Conservation (phyloP, 1,140 invertebrate genomes). For the Zaprionus tsacasi region DNA sequence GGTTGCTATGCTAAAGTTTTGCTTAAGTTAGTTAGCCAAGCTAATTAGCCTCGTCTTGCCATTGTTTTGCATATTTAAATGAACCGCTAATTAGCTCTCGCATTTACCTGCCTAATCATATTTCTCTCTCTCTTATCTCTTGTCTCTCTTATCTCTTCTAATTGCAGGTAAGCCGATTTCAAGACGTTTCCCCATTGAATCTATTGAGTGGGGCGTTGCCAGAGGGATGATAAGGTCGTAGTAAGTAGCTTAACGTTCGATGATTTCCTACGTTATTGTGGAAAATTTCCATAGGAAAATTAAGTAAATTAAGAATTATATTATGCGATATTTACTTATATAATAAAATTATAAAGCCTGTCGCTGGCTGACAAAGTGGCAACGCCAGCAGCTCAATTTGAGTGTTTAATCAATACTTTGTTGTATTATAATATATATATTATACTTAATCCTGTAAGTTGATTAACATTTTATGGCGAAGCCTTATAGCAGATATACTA, state of each 20-base stretch:
- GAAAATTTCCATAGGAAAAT: neutral
- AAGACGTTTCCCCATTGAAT: conserved; percentile 39
- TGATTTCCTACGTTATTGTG: neutral
- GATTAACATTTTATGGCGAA: conserved; percentile 5
- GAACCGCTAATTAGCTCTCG: conserved; percentile 60
- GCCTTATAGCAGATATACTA: neutral
- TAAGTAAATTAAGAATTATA: conserved; percentile 1
- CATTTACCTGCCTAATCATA: conserved; percentile 35
- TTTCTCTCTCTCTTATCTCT: conserved; percentile 49
- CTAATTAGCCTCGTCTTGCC: conserved; percentile 28
- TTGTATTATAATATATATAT: neutral
- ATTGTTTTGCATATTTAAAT: conserved; percentile 61
- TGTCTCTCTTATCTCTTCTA: conserved; percentile 54
- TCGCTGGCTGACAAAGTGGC: neutral
- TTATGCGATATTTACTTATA: neutral
- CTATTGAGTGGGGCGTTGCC: conserved; percentile 27
- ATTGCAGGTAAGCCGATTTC: conserved; percentile 77
- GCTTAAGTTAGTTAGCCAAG: conserved; percentile 1
- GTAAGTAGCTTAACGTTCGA: conserved; percentile 48
- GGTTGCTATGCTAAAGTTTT: neutral
- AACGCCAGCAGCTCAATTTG: neutral
- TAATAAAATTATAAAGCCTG: neutral
- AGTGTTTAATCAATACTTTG: conserved; percentile 2
- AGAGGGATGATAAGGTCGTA: conserved; percentile 30
- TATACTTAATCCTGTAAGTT: neutral